Evolutionary conservation across 2,113 vertebrate genomes (phyloP).

Genomic region (Gasterosteus aculeatus): DNA sequence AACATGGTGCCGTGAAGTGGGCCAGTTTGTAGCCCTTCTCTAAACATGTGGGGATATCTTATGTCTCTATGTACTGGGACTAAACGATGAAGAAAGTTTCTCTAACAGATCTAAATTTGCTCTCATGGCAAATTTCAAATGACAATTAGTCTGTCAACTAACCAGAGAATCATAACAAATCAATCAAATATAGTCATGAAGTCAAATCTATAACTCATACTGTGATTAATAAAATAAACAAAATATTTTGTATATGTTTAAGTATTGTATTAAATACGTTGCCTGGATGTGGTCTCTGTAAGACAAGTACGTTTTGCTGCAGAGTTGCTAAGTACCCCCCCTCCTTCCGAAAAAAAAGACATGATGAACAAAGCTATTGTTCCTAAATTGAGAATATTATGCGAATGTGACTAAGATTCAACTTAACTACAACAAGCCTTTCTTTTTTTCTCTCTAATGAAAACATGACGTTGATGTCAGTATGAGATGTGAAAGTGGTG

Average conservation of each 20-base stretch:
- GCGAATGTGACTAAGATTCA: slow-evolving; percentile 29
- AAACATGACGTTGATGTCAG: neutral
- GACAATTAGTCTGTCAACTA: neutral
- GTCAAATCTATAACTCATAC: neutral
- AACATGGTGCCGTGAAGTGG: slow-evolving; percentile 43
- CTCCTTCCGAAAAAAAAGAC: slow-evolving; percentile 14
- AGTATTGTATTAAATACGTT: neutral
- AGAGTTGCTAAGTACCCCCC: neutral
- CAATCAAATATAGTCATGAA: neutral
- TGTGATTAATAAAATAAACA: neutral
- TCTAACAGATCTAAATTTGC: neutral
- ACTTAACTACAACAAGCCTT: neutral
- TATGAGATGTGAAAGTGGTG: neutral
- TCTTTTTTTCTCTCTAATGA: neutral
- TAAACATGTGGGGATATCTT: slow-evolving; percentile 16
- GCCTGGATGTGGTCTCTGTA: neutral
- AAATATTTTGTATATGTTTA: no score
- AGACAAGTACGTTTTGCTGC: slow-evolving; percentile 7
- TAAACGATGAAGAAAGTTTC: neutral
- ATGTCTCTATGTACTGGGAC: neutral
- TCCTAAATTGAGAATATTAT: slow-evolving; percentile 32
- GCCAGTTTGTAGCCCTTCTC: slow-evolving; percentile 41
- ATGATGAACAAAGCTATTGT: slow-evolving; percentile 22
- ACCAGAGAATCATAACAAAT: neutral
- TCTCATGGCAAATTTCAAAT: neutral